Base-by-base conservation (phyloP, 2,888 invertebrate genomes). In the Orgyia antiqua region DNA sequence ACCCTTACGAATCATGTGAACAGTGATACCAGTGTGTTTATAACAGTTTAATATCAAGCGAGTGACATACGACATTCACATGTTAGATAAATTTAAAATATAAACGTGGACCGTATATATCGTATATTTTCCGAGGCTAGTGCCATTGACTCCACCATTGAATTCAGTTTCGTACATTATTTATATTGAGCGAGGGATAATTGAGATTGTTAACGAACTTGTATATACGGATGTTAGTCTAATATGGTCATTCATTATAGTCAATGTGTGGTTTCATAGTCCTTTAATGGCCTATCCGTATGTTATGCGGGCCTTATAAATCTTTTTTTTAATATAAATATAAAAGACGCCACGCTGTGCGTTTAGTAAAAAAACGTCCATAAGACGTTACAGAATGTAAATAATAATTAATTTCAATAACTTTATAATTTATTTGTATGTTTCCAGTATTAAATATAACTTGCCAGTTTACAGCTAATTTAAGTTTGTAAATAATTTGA, bases 381-480 rank as follows among this genome's bases (percentile, higher is more conserved):
- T n/a, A n/a, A 27, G 39, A 27, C 26, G 37, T 39, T 34, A 38
- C n/a, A 37, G 43, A 36, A 12, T 52, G 56, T 52, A 52, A 45
- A 55, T 51, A 45, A 51, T 51, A 9, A n/a, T n/a, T n/a, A n/a
- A 41, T 71, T 65, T 56, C 58, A 43, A 45, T 42, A 60, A 60
- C 58, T 60, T 62, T 45, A 63, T 75, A 64, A 74, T 75, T 78
- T 76, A 73, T 72, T 74, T 74, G 70, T 55, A 51, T 55, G 38
- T 55, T 55, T 55, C 56, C 84, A 84, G 84, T 83, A 83, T 84
- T 83, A 80, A 62, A 44, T 68, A 71, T 70, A 69, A 76, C 82
- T 83, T 84, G 84, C 84, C 84, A 79, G 75, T 75, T 71, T 63
- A 59, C 56, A 51, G 38, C 45, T 65, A 56, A 56, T 56, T 50